Base-by-base conservation (phyloP, 2,888 invertebrate genomes). In the Mimachlamys varia region DNA sequence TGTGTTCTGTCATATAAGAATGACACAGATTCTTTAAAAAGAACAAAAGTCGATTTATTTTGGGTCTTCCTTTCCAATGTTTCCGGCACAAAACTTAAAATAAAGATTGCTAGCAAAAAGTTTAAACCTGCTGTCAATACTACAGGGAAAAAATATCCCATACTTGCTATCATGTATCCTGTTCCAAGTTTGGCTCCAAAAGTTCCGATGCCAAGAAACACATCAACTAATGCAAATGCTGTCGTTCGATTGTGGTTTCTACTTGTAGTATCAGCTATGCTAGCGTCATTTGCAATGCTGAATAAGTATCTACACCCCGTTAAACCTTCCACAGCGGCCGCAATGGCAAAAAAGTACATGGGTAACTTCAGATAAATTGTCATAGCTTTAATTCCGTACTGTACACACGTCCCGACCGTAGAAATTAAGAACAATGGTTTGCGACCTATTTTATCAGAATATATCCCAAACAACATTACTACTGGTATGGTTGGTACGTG, bases 1-100 rank as follows among this genome's bases (percentile, higher is more conserved):
- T 76, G 76, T 76, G 76, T 76, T 7, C 17, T 76, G 76, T 76
- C 76, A 76, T 76, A 76, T 15, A 76, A 76, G 27, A 76, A 76
- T 76, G 76, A 33, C 76, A 76, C 27, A 76, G 76, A 76, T 15
- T 76, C 76, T 22, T 33, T 27, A 33, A 76, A 76, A 5, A 76
- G 27, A 12, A 33, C 76, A 76, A 19, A 76, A 3, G 76, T 76
- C 27, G 76, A 33, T 76, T 76, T 76, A 7, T 76, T 76, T 76
- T 27, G 27, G 19, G 22, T 10, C 27, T 76, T 76, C 27, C 27
- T 1, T 76, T 76, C 27, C 33, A 76, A 15, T 12, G 76, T 76
- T 76, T 76, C 76, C 1, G 76, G 76, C 27, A 76, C 76, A 76
- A 76, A 76, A 76, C 76, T 33, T 1, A 76, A 27, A 33, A 76